A percentile compares a stretch with the other conserved stretches of the same genome.
Conservation (phyloP, 1,140 invertebrate genomes). For the Pomphorhynchus laevis region DNA sequence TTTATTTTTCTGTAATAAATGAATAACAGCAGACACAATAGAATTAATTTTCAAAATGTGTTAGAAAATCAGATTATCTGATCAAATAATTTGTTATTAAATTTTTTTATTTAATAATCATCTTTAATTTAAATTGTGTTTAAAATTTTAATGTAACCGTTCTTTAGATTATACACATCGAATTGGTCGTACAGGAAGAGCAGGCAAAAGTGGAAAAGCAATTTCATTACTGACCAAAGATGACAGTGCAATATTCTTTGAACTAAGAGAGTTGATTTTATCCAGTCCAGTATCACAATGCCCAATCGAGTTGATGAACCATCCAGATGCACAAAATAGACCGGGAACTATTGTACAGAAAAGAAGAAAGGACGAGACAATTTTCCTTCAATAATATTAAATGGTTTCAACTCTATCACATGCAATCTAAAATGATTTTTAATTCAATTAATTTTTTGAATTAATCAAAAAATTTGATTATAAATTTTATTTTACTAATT, state of each 20-base stretch:
- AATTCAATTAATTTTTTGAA: too few species aligned
- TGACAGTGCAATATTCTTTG: constrained; percentile 69
- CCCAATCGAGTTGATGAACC: constrained; percentile 76
- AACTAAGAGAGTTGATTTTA: constrained; percentile 59
- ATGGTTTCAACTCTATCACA: too few species aligned
- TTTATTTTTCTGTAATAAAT: too few species aligned
- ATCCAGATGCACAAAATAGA: constrained; percentile 87
- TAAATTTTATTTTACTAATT: too few species aligned
- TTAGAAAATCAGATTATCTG: too few species aligned
- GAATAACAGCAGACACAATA: too few species aligned
- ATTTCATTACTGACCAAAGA: constrained; percentile 85
- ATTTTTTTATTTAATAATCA: neutral
- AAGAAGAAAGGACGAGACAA: constrained; percentile 46
- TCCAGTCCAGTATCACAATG: constrained; percentile 63
- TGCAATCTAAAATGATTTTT: too few species aligned
- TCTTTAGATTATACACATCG: constrained; percentile 75
- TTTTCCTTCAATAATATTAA: constrained; percentile 18
- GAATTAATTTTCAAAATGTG: too few species aligned
- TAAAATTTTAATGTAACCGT: constrained; percentile 10
- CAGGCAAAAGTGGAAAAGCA: constrained; percentile 73
- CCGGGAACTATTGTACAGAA: constrained; percentile 65
- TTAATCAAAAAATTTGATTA: too few species aligned
- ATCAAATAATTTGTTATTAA: neutral
- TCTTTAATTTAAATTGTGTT: too few species aligned
- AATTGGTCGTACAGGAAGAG: constrained; percentile 88